A percentile compares a stretch with the other conserved stretches of the same genome.
Evolutionary conservation across 1,140 invertebrate species (phyloP).

Genomic region (Magallana ariakensis): DNA sequence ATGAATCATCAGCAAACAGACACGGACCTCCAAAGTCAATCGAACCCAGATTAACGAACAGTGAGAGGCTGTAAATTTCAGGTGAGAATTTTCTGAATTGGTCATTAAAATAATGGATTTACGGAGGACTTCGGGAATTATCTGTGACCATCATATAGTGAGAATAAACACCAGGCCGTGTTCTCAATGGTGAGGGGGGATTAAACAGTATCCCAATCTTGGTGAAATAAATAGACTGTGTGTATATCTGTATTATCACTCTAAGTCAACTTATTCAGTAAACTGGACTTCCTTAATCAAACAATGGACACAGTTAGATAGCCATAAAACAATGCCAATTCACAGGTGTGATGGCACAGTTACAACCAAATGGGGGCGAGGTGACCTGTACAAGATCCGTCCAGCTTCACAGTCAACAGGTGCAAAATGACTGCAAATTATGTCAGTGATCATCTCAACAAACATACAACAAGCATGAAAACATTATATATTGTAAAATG

Average conservation of each 20-base stretch:
- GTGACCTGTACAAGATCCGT: not conserved
- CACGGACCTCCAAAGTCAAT: constrained; percentile 8
- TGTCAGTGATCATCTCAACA: too few relatives aligned
- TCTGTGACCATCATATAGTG: not conserved
- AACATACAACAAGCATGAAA: too few relatives aligned
- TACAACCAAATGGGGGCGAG: not conserved
- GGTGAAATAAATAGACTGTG: constrained; percentile 27
- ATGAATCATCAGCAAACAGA: constrained; percentile 29
- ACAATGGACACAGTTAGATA: not conserved
- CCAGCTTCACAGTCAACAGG: too few relatives aligned
- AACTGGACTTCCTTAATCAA: constrained; percentile 36
- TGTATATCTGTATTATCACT: constrained; percentile 22
- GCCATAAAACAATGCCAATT: constrained; percentile 14
- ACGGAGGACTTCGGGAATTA: not conserved
- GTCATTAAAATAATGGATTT: constrained; percentile 22
- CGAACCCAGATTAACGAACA: constrained; percentile 2
- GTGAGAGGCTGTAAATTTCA: constrained; percentile 31
- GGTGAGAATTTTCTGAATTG: constrained; percentile 31
- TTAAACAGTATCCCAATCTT: constrained; percentile 28
- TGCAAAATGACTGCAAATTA: too few relatives aligned
- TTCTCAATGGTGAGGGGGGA: constrained; percentile 4
- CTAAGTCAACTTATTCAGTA: constrained; percentile 18
- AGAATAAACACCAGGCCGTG: constrained; percentile 1
- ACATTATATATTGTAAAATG: too few relatives aligned
- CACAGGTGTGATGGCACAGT: not conserved